Conservation (phyloP, 2,888 invertebrate species). For the Acanthopleura granulata region DNA sequence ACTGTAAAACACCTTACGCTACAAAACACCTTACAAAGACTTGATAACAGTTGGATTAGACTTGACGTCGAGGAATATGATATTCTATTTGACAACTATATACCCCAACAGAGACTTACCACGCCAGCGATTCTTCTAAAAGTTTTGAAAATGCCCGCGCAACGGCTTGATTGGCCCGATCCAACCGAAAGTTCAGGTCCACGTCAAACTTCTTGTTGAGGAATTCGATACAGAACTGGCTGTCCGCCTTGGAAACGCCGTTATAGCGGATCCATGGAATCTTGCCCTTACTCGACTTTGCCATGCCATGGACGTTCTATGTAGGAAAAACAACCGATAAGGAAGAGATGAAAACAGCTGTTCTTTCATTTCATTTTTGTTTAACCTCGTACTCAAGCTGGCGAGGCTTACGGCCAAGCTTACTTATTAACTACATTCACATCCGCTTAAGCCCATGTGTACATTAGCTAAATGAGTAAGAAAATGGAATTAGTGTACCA, state of each 20-base stretch:
- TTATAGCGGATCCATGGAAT: slow-evolving; percentile 67
- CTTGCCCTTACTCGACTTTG: slow-evolving; percentile 63
- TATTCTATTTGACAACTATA: not conserved
- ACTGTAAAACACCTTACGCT: too few species aligned
- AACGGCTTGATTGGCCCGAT: slow-evolving; percentile 48
- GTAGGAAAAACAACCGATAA: not conserved
- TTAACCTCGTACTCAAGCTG: too few species aligned
- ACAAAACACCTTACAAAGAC: too few species aligned
- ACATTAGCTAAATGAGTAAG: too few species aligned
- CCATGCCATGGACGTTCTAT: slow-evolving; percentile 60
- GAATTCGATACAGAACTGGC: slow-evolving; percentile 60
- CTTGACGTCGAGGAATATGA: too few species aligned
- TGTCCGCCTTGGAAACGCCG: slow-evolving; percentile 60
- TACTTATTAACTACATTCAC: too few species aligned
- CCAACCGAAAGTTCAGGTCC: slow-evolving; percentile 50
- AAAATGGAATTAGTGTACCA: too few species aligned
- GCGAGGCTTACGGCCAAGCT: too few species aligned
- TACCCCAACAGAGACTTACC: slow-evolving; percentile 29
- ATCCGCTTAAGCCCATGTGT: too few species aligned
- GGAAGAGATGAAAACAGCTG: too few species aligned
- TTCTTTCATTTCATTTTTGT: too few species aligned
- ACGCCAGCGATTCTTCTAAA: slow-evolving; percentile 44
- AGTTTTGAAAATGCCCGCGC: slow-evolving; percentile 50
- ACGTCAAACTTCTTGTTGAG: slow-evolving; percentile 55
- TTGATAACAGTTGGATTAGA: too few species aligned